These are phyloP conservation scores for Macrotus californicus DNA, from an alignment of 2,113 vertebrate species.

Conservation along the genomic window DNA sequence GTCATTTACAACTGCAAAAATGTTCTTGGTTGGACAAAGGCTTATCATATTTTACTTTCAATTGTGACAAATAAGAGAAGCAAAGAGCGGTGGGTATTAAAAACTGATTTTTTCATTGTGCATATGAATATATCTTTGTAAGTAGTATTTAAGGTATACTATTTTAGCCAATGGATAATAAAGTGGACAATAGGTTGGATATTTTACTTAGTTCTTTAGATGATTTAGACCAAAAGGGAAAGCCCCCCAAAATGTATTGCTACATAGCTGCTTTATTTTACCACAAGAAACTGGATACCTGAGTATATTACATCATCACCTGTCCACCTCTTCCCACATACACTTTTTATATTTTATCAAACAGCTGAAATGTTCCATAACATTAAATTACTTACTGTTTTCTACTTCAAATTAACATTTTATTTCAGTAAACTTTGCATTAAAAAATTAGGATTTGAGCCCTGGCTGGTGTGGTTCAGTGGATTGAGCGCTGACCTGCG, in stretches of 20 bases:
- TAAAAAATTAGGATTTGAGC: not conserved
- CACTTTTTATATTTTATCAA: not conserved
- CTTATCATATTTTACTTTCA: not conserved
- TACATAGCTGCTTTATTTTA: not conserved
- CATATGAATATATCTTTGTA: not conserved
- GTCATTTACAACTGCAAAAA: not conserved
- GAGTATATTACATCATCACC: not conserved
- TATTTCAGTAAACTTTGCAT: not conserved
- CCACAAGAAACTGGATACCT: not conserved
- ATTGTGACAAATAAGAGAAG: not conserved
- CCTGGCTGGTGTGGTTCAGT: too few species aligned
- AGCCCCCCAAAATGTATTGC: not conserved
- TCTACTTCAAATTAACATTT: constrained; percentile 8
- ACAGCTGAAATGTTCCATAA: not conserved
- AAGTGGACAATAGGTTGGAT: not conserved
- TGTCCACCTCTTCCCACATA: not conserved
- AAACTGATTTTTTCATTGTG: not conserved
- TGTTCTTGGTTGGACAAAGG: not conserved
- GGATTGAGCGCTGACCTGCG: too few species aligned
- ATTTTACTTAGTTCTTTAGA: not conserved
- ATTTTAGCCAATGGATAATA: not conserved
- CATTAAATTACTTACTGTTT: constrained; percentile 14
- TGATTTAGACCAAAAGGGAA: not conserved
- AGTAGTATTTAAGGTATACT: not conserved
- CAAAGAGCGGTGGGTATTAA: not conserved